These are phyloP conservation scores for Callosobruchus maculatus DNA, from an alignment of 2,888 invertebrate genomes.

Conservation along the genomic window DNA sequence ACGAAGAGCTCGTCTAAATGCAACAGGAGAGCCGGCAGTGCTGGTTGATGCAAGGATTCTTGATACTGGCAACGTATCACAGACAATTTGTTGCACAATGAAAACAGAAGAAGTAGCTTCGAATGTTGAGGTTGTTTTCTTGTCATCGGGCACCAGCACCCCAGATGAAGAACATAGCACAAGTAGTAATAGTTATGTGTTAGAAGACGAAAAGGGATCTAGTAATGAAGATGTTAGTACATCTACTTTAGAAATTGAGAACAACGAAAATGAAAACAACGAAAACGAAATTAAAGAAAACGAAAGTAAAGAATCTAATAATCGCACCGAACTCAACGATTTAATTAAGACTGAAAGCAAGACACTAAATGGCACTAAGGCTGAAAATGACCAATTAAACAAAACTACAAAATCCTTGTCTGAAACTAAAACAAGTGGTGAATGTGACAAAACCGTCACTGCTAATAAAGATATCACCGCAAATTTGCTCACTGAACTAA, in stretches of 20 bases:
- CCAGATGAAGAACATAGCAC: slow-evolving; percentile 19
- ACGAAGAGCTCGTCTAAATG: slow-evolving; percentile 4
- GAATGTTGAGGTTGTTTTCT: slow-evolving; percentile 63
- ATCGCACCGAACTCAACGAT: neutral
- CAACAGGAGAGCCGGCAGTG: slow-evolving; percentile 33
- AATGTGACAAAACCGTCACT: neutral
- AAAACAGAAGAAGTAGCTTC: slow-evolving; percentile 39
- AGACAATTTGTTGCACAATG: slow-evolving; percentile 56
- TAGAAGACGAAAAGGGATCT: slow-evolving; percentile 9
- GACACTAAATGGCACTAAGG: neutral
- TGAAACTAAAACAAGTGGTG: neutral
- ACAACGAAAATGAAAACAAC: slow-evolving; percentile 3
- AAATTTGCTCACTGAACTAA: slow-evolving; percentile 30
- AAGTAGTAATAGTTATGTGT: slow-evolving; percentile 17
- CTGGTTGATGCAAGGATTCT: slow-evolving; percentile 60
- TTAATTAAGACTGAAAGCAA: neutral
- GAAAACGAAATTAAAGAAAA: slow-evolving; percentile 5
- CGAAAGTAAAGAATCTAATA: neutral
- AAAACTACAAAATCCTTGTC: neutral
- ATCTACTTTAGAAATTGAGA: neutral
- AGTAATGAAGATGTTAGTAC: slow-evolving; percentile 15
- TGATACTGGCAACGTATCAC: slow-evolving; percentile 35
- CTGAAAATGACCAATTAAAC: neutral
- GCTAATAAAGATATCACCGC: neutral
- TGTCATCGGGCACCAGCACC: slow-evolving; percentile 36